A percentile compares a stretch with the other conserved stretches of the same genome.
Conservation (phyloP, 2,888 invertebrate species). For the Chalcis sispes region DNA sequence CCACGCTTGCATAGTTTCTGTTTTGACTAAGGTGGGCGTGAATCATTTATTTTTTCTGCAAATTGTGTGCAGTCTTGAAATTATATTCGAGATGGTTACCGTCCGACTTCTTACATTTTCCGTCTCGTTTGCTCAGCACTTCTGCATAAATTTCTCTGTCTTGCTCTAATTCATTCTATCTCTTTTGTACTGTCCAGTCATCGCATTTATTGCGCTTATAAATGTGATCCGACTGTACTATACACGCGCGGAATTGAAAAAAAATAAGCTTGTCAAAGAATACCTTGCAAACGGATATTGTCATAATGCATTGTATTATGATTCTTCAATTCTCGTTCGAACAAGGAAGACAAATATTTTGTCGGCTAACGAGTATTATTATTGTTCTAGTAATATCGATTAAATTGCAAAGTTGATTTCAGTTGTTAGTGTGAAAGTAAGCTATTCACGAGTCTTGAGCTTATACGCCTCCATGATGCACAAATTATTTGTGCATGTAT, state of each 20-base stretch:
- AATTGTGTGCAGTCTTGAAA: conserved; percentile 38
- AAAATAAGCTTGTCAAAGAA: no score
- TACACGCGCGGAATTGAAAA: conserved; percentile 14
- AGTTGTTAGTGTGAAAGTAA: conserved; percentile 46
- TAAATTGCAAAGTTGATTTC: conserved; percentile 63
- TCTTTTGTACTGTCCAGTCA: background rate
- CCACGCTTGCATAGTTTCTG: background rate
- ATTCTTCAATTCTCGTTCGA: no score
- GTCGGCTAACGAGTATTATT: background rate
- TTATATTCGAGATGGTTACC: conserved; percentile 44
- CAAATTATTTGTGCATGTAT: no score
- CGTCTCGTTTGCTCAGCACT: conserved; percentile 41
- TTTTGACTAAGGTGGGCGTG: no score
- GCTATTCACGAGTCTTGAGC: background rate
- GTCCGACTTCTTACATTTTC: conserved; percentile 16
- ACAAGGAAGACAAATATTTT: conserved; percentile 15
- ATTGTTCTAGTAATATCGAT: conserved; percentile 61
- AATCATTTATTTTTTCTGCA: conserved; percentile 46
- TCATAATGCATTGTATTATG: no score
- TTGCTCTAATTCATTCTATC: conserved; percentile 8
- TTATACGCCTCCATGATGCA: conserved; percentile 28
- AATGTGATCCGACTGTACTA: conserved; percentile 29
- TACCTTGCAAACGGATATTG: no score
- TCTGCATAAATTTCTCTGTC: conserved; percentile 19
- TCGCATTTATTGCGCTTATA: conserved; percentile 41